Evolutionary conservation across 2,797 vertebrate species (phyloP).

Genomic region (Naso thynnoides): DNA sequence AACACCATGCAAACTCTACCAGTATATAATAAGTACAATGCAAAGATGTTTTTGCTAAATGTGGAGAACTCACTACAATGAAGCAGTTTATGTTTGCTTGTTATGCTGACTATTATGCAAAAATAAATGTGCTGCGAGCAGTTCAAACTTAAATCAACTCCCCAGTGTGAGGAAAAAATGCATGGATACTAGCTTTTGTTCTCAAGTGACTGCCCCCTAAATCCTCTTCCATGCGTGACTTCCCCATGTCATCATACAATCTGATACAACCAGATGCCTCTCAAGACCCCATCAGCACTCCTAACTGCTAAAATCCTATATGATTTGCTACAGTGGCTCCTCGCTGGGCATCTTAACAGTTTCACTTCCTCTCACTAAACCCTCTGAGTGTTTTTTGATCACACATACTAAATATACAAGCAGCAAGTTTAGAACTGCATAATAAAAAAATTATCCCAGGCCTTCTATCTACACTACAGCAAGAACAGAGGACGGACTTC

Average conservation of each 20-base stretch:
- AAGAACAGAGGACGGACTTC: constrained; percentile 41
- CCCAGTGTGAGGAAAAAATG: constrained; percentile 41
- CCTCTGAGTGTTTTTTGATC: constrained; percentile 41
- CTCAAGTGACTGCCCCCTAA: constrained; percentile 54
- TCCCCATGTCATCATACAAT: constrained; percentile 56
- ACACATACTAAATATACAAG: constrained; percentile 54
- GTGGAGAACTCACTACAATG: constrained; percentile 2
- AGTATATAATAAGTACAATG: constrained; percentile 12
- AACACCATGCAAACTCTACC: not conserved
- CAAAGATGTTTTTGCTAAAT: constrained; percentile 8
- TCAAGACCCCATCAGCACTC: constrained; percentile 32
- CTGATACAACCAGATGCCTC: constrained; percentile 46
- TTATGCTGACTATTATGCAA: constrained; percentile 11
- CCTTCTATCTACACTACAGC: constrained; percentile 23
- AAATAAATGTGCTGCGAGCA: constrained; percentile 48
- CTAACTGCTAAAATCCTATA: constrained; percentile 30
- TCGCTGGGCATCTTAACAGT: constrained; percentile 20
- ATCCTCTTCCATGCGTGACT: constrained; percentile 56
- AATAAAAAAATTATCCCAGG: constrained; percentile 28
- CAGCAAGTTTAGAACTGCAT: constrained; percentile 23
- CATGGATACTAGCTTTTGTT: constrained; percentile 36
- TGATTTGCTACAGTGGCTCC: constrained; percentile 21
- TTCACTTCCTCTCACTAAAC: constrained; percentile 18
- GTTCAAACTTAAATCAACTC: constrained; percentile 48
- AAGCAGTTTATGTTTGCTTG: constrained; percentile 25